Evolutionary conservation across 2,888 invertebrate species (phyloP), one percentile per base, ranked within the genome.

Genomic region (Phyto melanocephala): DNA sequence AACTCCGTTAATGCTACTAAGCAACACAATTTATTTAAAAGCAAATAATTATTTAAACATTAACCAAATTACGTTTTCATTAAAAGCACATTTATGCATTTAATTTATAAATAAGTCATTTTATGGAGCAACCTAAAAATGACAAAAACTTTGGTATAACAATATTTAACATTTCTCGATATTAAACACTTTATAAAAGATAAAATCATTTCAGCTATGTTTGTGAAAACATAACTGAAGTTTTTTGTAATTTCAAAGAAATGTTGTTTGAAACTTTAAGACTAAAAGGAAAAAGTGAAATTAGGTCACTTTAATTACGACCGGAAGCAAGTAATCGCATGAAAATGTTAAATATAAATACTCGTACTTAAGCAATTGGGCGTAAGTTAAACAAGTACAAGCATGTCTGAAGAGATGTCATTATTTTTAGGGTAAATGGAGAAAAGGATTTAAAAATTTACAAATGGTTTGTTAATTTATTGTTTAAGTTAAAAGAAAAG

Each of bases 91-190:
- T 60, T 40, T 60, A 40, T 20, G 13, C 13, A n/a, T 60, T 60
- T 22, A 60, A 60, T 60, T 7, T 8, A 20, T 13, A 40, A 22
- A 22, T 13, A n/a, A 40, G 13, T 40, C 37, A 20, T 1, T 60
- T 60, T 35, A 60, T 40, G 20, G 13, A 20, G 24, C 62, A 62
- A 62, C 24, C 62, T 24, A 40, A 24, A 62, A 62, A 62, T 15
- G 42, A 42, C 62, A 62, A 22, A 62, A 62, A 62, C 62, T 62
- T 62, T 42, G 10, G 42, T 15, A 58, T 58, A 20, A 58, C 20
- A 58, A 58, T 20, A 58, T 58, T 35, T 20, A 58, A 58, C 17
- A 20, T 35, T 37, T 60, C 40, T 22, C 37, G n/a, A 40, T 60
- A 40, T 60, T 35, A 60, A 40, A 37, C 20, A 37, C 8, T n/a